phyloP scores from a whole-genome alignment of 2,113 vertebrate species.

The Perognathus longimembris region DNA sequence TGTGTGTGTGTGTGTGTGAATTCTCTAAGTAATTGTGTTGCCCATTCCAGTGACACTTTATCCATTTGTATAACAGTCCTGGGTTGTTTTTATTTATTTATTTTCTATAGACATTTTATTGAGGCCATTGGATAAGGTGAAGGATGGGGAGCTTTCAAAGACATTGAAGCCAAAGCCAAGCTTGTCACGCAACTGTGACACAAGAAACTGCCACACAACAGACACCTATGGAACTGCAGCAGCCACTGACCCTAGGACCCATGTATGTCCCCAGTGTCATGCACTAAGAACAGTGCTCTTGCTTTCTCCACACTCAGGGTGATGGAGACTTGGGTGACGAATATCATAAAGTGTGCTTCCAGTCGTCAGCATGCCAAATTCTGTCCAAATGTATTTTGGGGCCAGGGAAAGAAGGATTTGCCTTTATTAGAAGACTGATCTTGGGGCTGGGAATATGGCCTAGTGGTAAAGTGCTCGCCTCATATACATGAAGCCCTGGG shows the following conservation, averaged over 20 bases:
- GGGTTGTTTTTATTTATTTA: neutral
- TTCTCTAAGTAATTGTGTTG: slow-evolving; percentile 57
- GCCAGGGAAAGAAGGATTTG: neutral
- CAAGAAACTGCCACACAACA: slow-evolving; percentile 21
- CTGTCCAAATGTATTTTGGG: neutral
- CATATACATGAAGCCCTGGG: too few species aligned
- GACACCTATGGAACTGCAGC: slow-evolving; percentile 23
- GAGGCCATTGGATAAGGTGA: slow-evolving; percentile 3
- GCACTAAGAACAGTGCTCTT: neutral
- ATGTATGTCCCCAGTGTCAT: neutral
- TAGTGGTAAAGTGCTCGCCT: too few species aligned
- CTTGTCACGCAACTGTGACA: slow-evolving; percentile 52
- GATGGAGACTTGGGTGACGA: neutral
- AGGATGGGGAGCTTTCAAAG: slow-evolving; percentile 43
- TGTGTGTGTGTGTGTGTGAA: neutral
- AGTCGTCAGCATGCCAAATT: neutral
- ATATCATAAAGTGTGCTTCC: neutral
- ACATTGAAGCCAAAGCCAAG: slow-evolving; percentile 66
- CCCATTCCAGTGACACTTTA: slow-evolving; percentile 48
- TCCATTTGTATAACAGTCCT: slow-evolving; percentile 27
- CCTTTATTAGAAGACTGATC: neutral
- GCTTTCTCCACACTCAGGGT: neutral
- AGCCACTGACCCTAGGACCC: neutral
- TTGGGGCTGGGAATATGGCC: too few species aligned
- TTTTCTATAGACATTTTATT: slow-evolving; percentile 3